Percentiles rank a stretch among this genome's conserved stretches.
These are phyloP conservation scores for Pristiophorus japonicus DNA, from an alignment of 2,113 vertebrate genomes.

Conservation along the genomic window DNA sequence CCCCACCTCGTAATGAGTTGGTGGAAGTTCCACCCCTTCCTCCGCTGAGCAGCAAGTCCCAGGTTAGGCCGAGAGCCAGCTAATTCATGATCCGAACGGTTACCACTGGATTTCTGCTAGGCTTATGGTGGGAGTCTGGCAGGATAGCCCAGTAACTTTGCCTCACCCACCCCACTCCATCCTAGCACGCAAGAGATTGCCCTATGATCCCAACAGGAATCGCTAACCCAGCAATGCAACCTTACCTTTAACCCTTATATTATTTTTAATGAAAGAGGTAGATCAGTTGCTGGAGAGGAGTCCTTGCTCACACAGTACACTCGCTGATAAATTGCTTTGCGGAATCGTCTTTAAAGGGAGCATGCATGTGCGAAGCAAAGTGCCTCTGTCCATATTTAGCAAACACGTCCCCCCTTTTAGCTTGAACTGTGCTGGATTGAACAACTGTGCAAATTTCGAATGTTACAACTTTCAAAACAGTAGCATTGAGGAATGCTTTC, in stretches of 20 bases:
- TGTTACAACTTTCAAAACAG: neutral
- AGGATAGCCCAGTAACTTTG: neutral
- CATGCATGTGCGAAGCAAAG: neutral
- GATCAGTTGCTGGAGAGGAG: neutral
- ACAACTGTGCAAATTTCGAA: neutral
- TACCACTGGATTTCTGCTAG: neutral
- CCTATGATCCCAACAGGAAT: neutral
- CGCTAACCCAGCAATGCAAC: neutral
- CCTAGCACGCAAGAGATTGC: neutral
- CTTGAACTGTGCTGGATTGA: neutral
- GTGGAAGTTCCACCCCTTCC: too few species aligned
- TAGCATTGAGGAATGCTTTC: neutral
- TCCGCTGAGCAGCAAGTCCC: too few species aligned
- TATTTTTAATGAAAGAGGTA: neutral
- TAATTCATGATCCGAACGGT: neutral
- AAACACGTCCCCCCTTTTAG: neutral
- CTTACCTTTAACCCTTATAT: neutral
- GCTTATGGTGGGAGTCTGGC: neutral
- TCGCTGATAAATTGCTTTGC: neutral
- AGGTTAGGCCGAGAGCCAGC: neutral
- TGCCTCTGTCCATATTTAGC: slow-evolving; percentile 1
- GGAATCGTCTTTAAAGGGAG: neutral
- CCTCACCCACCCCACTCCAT: neutral
- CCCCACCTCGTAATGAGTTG: too few species aligned
- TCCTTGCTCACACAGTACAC: neutral